These are phyloP conservation scores for Mylabris sibirica DNA, from an alignment of 2,888 invertebrate species.

Conservation along the genomic window DNA sequence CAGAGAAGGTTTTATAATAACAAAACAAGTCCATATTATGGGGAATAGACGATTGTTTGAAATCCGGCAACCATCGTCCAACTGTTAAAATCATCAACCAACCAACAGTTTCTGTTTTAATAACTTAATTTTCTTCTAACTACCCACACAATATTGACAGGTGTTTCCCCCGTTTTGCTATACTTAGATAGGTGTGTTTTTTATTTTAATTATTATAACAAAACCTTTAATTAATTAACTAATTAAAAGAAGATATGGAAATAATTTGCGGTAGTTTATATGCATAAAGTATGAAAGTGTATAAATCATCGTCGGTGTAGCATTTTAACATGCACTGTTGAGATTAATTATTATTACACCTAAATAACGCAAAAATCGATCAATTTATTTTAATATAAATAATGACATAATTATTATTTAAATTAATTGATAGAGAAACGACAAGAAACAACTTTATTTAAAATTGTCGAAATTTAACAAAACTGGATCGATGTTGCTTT, in stretches of 20 bases:
- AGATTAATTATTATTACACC: slow-evolving; percentile 1
- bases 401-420: no score
- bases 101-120: slow-evolving; percentile 1
- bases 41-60: slow-evolving; percentile 14
- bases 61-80: slow-evolving; percentile 1
- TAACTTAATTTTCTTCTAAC: neutral
- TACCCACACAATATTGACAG: neutral
- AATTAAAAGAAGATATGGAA: neutral
- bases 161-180: no score
- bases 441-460: neutral
- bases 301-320: neutral
- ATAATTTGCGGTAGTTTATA: neutral
- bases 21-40: slow-evolving; percentile 11
- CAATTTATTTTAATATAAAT: neutral
- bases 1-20: slow-evolving; percentile 14
- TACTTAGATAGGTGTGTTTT: neutral
- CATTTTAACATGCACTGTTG: neutral
- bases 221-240: neutral
- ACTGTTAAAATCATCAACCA: neutral
- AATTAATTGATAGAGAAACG: no score
- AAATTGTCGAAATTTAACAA: slow-evolving; percentile 7
- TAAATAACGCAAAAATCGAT: neutral
- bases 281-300: neutral
- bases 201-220: neutral
- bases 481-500: neutral